Evolutionary conservation across 2,113 vertebrate genomes (phyloP), one percentile per base, ranked within the genome.

Genomic region (Grantiella picta): DNA sequence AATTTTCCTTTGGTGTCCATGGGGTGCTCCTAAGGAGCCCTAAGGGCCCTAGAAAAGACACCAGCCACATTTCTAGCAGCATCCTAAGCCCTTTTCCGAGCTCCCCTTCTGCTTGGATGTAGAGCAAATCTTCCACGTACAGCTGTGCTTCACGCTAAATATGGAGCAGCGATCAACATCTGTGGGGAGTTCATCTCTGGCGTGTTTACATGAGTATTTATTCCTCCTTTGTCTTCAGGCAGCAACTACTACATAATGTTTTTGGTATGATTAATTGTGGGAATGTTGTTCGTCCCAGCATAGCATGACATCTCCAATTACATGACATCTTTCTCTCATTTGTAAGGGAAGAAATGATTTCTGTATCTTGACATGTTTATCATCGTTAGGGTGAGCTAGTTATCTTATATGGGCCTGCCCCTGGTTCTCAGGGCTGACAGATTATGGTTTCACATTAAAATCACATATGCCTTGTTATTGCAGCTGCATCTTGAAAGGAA

Each of bases 401-500:
- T 96, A 91, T 89, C 94, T 86, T 80, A 83, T 18, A 77, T 29
- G 56, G 63, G 76, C 71, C 82, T 86, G 88, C 57, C 96, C 82
- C 49, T 88, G 13, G 19, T 93, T 90, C 94, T 94, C 80, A 81
- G 92, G 82, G 85, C 38, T 95, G 69, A 95, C 90, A 95, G 88
- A 89, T 94, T 93, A 94, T 78, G 60, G 92, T 78, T 79, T 86
- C 82, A 88, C 76, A 90, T 94, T 90, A 91, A 96, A 91, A 96
- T 96, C 85, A 96, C 71, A 83, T 68, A 93, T 45, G 79, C 93
- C 72, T 92, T 95, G 93, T 96, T 96, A 90, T 92, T 96, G 76
- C 90, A 97, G 94, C 92, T 96, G 94, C 85, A 78, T 93, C 92
- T 94, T 70, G 85, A 94, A 95, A 97, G 64, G 56, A 96, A 94